Base-by-base conservation (phyloP, 2,888 invertebrate species). In the Drosophila algonquin region DNA sequence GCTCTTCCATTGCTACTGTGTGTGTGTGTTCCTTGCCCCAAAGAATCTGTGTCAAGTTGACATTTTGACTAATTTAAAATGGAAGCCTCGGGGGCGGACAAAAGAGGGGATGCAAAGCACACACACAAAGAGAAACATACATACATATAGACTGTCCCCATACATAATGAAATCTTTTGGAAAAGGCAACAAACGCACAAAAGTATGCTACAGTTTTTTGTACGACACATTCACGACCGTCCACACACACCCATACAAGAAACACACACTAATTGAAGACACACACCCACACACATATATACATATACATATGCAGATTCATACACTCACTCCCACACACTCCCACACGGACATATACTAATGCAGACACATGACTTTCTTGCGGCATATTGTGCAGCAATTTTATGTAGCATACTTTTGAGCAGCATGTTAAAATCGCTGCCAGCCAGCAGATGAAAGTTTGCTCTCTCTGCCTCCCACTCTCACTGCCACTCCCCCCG, bases 21-120 rank as follows among this genome's bases (percentile, higher is more conserved):
- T 40, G 14, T 35, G 14, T 40, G 35, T 8, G 16, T 16, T 16
- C 9, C 16, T 40, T 32, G 72, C 27, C 30, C 32, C 55, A 62
- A 46, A 59, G 63, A 75, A 69, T 74, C 80, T 83, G 78, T 88
- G 83, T 83, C 88, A 83, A 88, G 83, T 83, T 85, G 82, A 87
- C 88, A 73, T 79, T 83, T 78, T 80, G 80, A 87, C 87, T 83
- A 87, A 83, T 83, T 83, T 83, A 74, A 79, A 74, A 79, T 59
- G 77, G 73, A 69, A 62, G 55, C 67, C 60, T 71, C 27, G 55
- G 67, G 52, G 53, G 21, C 44, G 56, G 51, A 53, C 55, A 56
- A 46, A 24, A 51, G 48, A 21, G 52, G 51, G 52, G 46, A 35
- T 24, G 18, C 44, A 24, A 46, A 27, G 40, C 1, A 18, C 21